Conservation (phyloP, 2,888 invertebrate species). For the Drosophila histrio region DNA sequence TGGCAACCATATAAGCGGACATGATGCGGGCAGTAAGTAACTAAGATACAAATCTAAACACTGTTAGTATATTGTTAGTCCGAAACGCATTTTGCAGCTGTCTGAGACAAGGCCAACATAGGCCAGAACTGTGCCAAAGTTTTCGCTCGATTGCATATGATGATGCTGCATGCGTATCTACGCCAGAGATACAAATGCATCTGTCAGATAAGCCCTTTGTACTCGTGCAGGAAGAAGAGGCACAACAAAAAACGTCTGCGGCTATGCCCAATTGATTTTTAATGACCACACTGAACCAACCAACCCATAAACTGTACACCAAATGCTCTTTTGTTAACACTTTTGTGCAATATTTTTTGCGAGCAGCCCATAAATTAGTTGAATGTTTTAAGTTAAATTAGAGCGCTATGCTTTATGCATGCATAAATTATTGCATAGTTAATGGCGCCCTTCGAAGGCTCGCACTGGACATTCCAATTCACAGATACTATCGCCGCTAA, state of each 20-base stretch:
- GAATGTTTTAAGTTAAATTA: slow-evolving; percentile 66
- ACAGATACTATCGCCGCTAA: slow-evolving; percentile 43
- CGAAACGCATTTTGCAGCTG: slow-evolving; percentile 18
- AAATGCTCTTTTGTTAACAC: slow-evolving; percentile 53
- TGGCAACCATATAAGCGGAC: slow-evolving; percentile 81
- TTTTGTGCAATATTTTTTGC: slow-evolving; percentile 36
- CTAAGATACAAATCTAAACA: slow-evolving; percentile 33
- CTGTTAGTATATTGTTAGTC: background rate
- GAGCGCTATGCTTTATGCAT: slow-evolving; percentile 50
- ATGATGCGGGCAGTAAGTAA: slow-evolving; percentile 83
- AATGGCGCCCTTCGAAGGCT: background rate
- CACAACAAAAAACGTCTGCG: slow-evolving; percentile 11
- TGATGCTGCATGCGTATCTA: slow-evolving; percentile 33
- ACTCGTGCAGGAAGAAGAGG: background rate
- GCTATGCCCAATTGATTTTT: slow-evolving; percentile 73
- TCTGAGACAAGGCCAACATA: slow-evolving; percentile 30
- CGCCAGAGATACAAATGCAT: slow-evolving; percentile 32
- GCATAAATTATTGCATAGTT: slow-evolving; percentile 53
- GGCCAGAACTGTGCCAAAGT: slow-evolving; percentile 48
- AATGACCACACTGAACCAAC: slow-evolving; percentile 75
- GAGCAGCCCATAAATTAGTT: slow-evolving; percentile 64
- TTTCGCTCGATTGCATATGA: slow-evolving; percentile 48
- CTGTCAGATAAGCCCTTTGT: slow-evolving; percentile 36
- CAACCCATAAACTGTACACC: slow-evolving; percentile 31
- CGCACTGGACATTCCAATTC: background rate